These are phyloP conservation scores for Limenitis camilla DNA, from an alignment of 2,888 invertebrate genomes.

Conservation along the genomic window DNA sequence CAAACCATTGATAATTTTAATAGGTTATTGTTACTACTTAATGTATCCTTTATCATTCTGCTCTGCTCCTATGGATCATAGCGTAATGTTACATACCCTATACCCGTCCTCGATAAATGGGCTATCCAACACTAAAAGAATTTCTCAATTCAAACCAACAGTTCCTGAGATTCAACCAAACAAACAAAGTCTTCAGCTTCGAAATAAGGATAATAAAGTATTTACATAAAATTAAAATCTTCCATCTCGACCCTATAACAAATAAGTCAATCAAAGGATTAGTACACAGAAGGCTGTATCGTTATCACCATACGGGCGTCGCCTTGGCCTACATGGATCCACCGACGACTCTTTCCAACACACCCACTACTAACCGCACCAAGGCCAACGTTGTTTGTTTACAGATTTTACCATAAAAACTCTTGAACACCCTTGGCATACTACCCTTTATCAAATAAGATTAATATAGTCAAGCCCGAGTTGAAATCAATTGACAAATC, in stretches of 20 bases:
- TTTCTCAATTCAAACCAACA: no score
- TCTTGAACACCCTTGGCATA: slow-evolving; percentile 19
- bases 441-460: slow-evolving; percentile 5
- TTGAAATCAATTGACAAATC: no score
- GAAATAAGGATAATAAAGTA: neutral
- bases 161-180: neutral
- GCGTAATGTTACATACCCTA: no score
- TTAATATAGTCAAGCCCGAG: slow-evolving; percentile 1
- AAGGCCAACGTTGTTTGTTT: slow-evolving; percentile 53
- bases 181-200: neutral
- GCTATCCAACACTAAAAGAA: no score
- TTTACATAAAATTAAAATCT: slow-evolving; percentile 1
- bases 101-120: no score
- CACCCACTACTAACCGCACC: slow-evolving; percentile 36
- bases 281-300: slow-evolving; percentile 43
- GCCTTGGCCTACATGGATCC: slow-evolving; percentile 59
- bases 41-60: no score
- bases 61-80: no score
- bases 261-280: slow-evolving; percentile 3
- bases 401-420: slow-evolving; percentile 17
- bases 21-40: no score
- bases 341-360: slow-evolving; percentile 44
- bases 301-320: slow-evolving; percentile 65
- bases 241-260: slow-evolving; percentile 8
- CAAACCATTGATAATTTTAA: no score